Conservation (phyloP, 2,888 invertebrate genomes). For the Melanophora roralis region DNA sequence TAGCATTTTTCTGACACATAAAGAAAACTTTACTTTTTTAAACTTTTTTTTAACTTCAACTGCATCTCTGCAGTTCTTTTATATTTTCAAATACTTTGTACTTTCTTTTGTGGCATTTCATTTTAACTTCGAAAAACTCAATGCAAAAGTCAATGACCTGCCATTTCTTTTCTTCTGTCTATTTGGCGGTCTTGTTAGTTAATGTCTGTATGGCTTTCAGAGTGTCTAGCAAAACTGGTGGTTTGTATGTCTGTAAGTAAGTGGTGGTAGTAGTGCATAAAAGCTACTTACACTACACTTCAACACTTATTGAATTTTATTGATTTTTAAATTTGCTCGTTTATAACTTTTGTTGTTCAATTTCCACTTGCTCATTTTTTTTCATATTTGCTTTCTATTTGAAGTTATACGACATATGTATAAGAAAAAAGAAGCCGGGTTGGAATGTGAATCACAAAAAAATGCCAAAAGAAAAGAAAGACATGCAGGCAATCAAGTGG, state of each 20-base stretch:
- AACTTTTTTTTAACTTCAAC: background rate
- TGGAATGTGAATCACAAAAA: too few relatives aligned
- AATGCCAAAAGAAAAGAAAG: background rate
- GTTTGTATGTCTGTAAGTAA: too few relatives aligned
- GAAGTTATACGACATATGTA: too few relatives aligned
- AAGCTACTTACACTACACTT: constrained; percentile 46
- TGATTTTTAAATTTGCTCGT: constrained; percentile 52
- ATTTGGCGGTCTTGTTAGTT: background rate
- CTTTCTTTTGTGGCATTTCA: background rate
- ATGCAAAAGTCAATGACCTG: constrained; percentile 32
- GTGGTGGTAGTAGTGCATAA: constrained; percentile 18
- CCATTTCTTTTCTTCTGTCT: background rate
- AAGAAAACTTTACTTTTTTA: background rate
- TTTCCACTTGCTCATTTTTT: background rate
- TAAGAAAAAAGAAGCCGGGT: background rate
- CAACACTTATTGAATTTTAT: constrained; percentile 59
- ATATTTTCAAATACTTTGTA: background rate
- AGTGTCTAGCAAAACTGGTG: constrained; percentile 13
- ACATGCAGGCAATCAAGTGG: constrained; percentile 18
- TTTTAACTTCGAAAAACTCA: background rate
- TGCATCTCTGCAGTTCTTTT: background rate
- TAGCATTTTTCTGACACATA: background rate
- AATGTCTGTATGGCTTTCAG: background rate
- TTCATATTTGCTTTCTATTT: background rate
- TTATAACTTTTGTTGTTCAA: background rate